Base-by-base conservation (phyloP, 1,140 invertebrate genomes). In the Carposina sasakii region DNA sequence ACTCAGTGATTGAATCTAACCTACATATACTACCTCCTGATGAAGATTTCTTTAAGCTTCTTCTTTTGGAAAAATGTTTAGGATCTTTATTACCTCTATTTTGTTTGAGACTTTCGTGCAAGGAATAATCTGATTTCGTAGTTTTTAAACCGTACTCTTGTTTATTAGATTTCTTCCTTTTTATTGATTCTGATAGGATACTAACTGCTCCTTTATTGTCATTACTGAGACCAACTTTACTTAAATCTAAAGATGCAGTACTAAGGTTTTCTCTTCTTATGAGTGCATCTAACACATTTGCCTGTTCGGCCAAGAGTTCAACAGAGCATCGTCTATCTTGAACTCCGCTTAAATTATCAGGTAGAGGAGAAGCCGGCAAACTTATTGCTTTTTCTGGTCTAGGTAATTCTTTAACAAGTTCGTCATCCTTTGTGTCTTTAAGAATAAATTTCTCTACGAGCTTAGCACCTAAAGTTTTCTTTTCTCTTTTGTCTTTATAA, bases 371-470 rank as follows among this genome's bases (percentile, higher is more conserved):
- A 26, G 19, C 26, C 13, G 37, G 36, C 50, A 40, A 24, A 23
- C 68, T 48, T 75, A 66, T 22, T n/a, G 33, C 31, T 33, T 55
- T 48, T 67, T 69, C 33, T 58, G 48, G 20, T 69, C 61, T 34
- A 65, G 63, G 3, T 69, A 65, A 21, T 30, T 37, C 9, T 41
- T 50, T 45, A 44, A n/a, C 16, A 37, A 43, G 23, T 9, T 17
- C 43, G 20, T 86, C 71, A 39, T 73, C 60, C 48, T 87, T 84
- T 41, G 88, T 89, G 28, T 92, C 90, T 49, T 88, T 89, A 22
- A 94, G 91, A 10, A 90, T 76, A 73, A 93, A 93, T 69, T 93
- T 92, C 63, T 94, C 92, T 6, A 91, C 87, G n/a, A 93, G 66
- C 45, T 91, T 71, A 48, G 92, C 91, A 1, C 92, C 92, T 0